Conservation (phyloP, 2,888 invertebrate genomes). For the Ennomos fuscantarius region DNA sequence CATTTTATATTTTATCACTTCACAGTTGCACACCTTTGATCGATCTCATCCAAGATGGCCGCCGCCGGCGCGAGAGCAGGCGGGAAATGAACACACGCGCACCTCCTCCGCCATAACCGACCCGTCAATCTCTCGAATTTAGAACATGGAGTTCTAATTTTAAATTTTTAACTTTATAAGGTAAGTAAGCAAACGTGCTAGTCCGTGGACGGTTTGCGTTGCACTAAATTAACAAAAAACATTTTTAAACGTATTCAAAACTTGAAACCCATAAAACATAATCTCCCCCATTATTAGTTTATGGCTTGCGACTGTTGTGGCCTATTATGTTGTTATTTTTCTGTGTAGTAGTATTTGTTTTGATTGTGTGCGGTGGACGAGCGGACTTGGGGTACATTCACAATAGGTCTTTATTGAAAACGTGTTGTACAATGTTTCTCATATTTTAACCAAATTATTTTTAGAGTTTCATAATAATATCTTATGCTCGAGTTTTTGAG, state of each 20-base stretch:
- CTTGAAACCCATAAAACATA: slow-evolving; percentile 82
- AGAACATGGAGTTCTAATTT: slow-evolving; percentile 47
- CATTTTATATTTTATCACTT: slow-evolving; percentile 75
- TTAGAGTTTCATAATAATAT: too few species aligned
- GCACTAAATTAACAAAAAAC: slow-evolving; percentile 79
- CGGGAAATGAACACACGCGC: slow-evolving; percentile 76
- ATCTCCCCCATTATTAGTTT: slow-evolving; percentile 85
- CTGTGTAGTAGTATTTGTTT: slow-evolving; percentile 77
- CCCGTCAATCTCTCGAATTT: slow-evolving; percentile 69
- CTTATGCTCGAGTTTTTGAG: too few species aligned
- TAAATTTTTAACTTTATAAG: slow-evolving; percentile 23
- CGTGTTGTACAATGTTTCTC: slow-evolving; percentile 19
- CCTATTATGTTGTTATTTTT: slow-evolving; percentile 80
- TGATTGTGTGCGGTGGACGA: slow-evolving; percentile 73
- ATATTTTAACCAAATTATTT: too few species aligned
- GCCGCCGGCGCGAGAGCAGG: slow-evolving; percentile 67
- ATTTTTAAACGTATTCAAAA: slow-evolving; percentile 75
- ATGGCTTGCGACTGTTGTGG: slow-evolving; percentile 78
- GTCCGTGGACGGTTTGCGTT: slow-evolving; percentile 67
- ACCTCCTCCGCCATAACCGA: slow-evolving; percentile 66
- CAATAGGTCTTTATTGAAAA: slow-evolving; percentile 30
- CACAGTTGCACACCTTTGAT: slow-evolving; percentile 82
- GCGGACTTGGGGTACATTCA: slow-evolving; percentile 65
- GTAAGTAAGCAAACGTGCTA: slow-evolving; percentile 62
- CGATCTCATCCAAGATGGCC: slow-evolving; percentile 83